Evolutionary conservation across 2,888 invertebrate genomes (phyloP), one percentile per base, ranked within the genome.

Genomic region (Cybosia mesomella): DNA sequence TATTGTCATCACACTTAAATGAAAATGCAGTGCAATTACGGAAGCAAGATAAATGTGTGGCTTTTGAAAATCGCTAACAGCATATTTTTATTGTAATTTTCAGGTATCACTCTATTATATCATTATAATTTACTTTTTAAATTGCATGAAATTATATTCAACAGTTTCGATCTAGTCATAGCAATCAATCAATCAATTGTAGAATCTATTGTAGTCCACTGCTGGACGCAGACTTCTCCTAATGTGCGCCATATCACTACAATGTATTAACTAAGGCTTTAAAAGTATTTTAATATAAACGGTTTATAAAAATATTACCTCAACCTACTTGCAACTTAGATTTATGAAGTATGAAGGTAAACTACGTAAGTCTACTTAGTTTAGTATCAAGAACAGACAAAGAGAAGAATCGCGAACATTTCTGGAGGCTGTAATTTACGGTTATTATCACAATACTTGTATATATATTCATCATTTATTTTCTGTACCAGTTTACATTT

Each of bases 401-500:
- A 32, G 32, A 2, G 24, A 34, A 13, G n/a, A 53, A 21, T 34
- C 32, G 8, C 63, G 58, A 57, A 61, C 67, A 65, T 66, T 66
- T 58, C 59, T 64, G 18, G 55, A 65, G 53, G 49, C 15, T 60
- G 53, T 49, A 67, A 73, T 73, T 68, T 64, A 60, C 49, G 13
- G 55, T 28, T 68, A 54, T 65, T 65, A 65, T 22, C 24, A 43
- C 3, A 36, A 57, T 10, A n/a, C 10, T 32, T 24, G 28, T 28
- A 21, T 39, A 39, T 21, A 49, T 28, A 68, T 59, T 67, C 11
- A 68, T 9, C 13, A 64, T 66, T 66, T 67, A 68, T 61, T 73
- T 65, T 71, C 28, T 65, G 18, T 62, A 60, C 63, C 64, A 53
- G 61, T 61, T 61, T 61, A 61, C 61, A 61, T 24, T n/a, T 65